A percentile compares a stretch with the other conserved stretches of the same genome.
These are phyloP conservation scores for Microcebus griseorufus DNA, from an alignment of 2,113 vertebrate genomes.

Conservation along the genomic window DNA sequence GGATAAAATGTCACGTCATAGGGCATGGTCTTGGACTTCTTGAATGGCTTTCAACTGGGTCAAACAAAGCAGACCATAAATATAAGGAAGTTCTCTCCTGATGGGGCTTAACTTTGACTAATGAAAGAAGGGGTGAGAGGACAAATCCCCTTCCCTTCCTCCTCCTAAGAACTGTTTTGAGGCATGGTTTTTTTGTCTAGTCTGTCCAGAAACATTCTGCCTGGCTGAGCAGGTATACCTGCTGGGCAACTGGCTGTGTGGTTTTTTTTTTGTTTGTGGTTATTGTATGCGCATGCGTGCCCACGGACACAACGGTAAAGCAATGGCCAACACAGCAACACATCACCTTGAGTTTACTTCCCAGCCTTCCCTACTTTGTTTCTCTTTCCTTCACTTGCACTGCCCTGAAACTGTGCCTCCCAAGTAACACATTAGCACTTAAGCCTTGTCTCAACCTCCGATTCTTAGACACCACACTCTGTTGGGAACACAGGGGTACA, in stretches of 20 bases:
- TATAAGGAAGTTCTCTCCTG: not conserved
- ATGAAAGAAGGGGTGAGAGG: not conserved
- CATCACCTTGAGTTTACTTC: not conserved
- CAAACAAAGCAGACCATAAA: not conserved
- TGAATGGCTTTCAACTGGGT: not conserved
- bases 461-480: not conserved
- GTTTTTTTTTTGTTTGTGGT: not conserved
- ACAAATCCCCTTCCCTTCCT: not conserved
- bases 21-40: not conserved
- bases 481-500: not conserved
- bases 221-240: not conserved
- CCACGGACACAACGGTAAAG: not conserved
- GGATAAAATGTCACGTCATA: not conserved
- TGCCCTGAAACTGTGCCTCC: not conserved
- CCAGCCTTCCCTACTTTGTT: not conserved
- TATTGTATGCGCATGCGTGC: not conserved
- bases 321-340: not conserved
- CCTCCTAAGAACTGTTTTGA: not conserved
- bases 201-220: not conserved
- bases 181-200: not conserved
- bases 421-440: not conserved
- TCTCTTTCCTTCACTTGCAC: not conserved
- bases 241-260: not conserved
- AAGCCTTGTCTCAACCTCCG: not conserved
- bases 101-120: not conserved